phyloP scores from a whole-genome alignment of 1,140 invertebrate genomes.

The Scaptomyza hsui region DNA sequence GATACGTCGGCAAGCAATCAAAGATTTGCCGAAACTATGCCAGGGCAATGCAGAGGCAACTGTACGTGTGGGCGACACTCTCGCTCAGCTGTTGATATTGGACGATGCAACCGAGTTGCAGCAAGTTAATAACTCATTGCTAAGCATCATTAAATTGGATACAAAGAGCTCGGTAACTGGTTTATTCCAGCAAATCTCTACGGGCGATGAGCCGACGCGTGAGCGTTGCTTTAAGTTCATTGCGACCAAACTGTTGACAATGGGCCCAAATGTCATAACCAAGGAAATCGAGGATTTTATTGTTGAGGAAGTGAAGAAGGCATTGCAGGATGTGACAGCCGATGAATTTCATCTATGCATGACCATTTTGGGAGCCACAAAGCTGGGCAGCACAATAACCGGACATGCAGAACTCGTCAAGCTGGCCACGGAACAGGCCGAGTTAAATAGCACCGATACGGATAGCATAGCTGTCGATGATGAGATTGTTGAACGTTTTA shows the following conservation, averaged over 20 bases:
- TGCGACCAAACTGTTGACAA: conserved; percentile 91
- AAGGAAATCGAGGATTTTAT: conserved; percentile 95
- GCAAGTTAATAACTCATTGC: conserved; percentile 89
- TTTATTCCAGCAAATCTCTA: conserved; percentile 94
- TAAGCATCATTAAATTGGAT: conserved; percentile 86
- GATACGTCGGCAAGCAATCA: conserved; percentile 98
- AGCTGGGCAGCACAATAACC: conserved; percentile 90
- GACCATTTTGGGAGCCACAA: conserved; percentile 92
- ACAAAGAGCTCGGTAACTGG: conserved; percentile 90
- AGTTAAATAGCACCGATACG: conserved; percentile 88
- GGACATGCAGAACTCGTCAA: conserved; percentile 95
- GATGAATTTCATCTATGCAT: conserved; percentile 96
- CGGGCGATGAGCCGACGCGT: conserved; percentile 90
- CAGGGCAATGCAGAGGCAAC: conserved; percentile 93
- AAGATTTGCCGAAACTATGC: conserved; percentile 94
- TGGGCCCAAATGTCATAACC: conserved; percentile 91
- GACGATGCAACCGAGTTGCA: conserved; percentile 92
- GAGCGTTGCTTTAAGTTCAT: conserved; percentile 96
- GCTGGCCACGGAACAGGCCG: conserved; percentile 92
- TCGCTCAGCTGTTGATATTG: conserved; percentile 94
- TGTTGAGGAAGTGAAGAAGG: conserved; percentile 94
- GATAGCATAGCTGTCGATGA: conserved; percentile 91
- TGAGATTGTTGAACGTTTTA: conserved; percentile 90
- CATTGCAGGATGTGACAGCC: conserved; percentile 93
- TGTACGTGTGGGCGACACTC: conserved; percentile 94